Percentiles rank a stretch among this genome's conserved stretches.
phyloP scores from a whole-genome alignment of 2,888 invertebrate genomes.

The Euplagia quadripunctaria region DNA sequence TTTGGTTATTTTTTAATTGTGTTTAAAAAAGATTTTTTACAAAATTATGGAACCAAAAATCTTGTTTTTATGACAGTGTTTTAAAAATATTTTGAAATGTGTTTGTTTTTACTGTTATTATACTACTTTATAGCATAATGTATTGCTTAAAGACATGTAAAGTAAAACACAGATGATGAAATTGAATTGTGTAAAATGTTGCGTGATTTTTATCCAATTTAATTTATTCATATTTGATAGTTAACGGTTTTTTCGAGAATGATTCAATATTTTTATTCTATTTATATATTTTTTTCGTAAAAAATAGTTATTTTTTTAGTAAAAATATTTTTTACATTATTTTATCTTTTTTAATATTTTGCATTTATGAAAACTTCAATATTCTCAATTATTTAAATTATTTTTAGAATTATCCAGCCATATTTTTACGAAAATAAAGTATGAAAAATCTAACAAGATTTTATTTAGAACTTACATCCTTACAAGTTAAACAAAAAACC shows the following conservation, averaged over 20 bases:
- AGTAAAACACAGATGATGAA: too few species aligned
- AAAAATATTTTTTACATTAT: not conserved
- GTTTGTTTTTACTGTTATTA: too few species aligned
- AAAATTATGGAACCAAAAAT: not conserved
- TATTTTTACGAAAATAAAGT: not conserved
- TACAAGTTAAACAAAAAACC: not conserved
- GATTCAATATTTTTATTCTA: too few species aligned
- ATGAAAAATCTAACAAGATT: not conserved
- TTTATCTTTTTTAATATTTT: not conserved
- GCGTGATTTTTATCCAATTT: too few species aligned
- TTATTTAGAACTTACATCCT: not conserved
- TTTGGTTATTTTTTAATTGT: constrained; percentile 12
- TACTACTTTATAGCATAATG: too few species aligned
- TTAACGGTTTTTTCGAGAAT: too few species aligned
- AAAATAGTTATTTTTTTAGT: not conserved
- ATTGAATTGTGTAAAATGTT: too few species aligned
- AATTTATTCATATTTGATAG: too few species aligned
- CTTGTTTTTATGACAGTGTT: not conserved
- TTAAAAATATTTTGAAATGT: not conserved
- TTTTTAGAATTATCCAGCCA: not conserved
- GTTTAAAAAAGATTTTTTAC: not conserved
- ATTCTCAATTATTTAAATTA: too few species aligned
- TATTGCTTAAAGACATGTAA: too few species aligned
- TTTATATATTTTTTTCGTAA: not conserved
- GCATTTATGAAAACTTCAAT: too few species aligned